Base-by-base conservation (phyloP, 2,113 vertebrate genomes). In the Podilymbus podiceps region DNA sequence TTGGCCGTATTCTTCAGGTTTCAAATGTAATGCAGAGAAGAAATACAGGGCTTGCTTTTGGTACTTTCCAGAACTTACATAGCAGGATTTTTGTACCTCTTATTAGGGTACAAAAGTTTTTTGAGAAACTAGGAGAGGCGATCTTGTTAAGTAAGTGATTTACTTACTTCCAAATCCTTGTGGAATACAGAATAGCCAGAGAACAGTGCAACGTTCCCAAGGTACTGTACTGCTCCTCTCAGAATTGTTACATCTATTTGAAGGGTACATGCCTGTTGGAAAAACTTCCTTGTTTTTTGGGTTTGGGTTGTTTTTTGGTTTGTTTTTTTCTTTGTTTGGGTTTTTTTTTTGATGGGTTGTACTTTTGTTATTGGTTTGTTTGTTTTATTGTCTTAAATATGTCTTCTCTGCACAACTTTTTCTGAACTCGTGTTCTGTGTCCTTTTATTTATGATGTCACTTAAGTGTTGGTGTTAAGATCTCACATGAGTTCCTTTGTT, bases 321-420 rank as follows among this genome's bases (percentile, higher is more conserved):
- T 46, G 9, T 55, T 85, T 64, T 80, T 38, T 38, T 38, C 9
- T 25, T 52, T 22, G n/a, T n/a, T n/a, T 18, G 0, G 4, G 0
- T 0, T 5, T 38, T 60, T 24, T n/a, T 2, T 13, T 47, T 16
- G 3, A 2, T 77, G 56, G 9, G 2, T 59, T 84, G 15, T 59
- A 22, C 2, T 55, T 85, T 64, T 80, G 13, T 40, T 59, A 22
- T 15, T 85, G 2, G 3, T 42, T 17, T 24, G 4, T 31, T 87
- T 66, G 4, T 12, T 56, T 38, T 38, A 38, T 38, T 38, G 38
- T 38, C 9, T 38, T 38, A 38, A 38, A 38, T 38, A 38, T 25
- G 2, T 49, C 50, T 74, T 78, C 13, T 49, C 22, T 47, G 21
- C 5, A 31, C 22, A 67, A 63, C 12, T 66, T 86, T 85, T 83